A percentile compares a stretch with the other conserved stretches of the same genome.
phyloP scores from a whole-genome alignment of 2,113 vertebrate species.

The Neopipo cinnamomea region DNA sequence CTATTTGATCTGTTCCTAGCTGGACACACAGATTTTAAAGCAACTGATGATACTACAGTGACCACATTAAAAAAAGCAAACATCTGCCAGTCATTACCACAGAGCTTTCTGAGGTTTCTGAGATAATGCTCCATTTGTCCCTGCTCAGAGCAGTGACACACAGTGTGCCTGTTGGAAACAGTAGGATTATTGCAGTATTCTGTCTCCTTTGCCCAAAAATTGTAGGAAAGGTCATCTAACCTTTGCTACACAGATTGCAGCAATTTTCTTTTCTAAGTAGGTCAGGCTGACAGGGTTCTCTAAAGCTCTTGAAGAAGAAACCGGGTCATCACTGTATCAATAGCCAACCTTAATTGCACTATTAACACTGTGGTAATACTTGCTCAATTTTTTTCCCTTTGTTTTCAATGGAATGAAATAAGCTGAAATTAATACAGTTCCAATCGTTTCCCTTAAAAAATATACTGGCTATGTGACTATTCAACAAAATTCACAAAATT shows the following conservation, averaged over 20 bases:
- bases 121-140: not conserved
- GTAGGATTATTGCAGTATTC: not conserved
- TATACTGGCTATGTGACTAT: not conserved
- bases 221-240: not conserved
- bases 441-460: not conserved
- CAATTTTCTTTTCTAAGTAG: not conserved
- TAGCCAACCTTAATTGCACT: not conserved
- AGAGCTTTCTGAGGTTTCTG: not conserved
- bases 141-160: not conserved
- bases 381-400: not conserved
- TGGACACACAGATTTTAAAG: not conserved
- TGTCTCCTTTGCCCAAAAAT: not conserved
- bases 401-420: not conserved
- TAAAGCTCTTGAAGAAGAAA: not conserved
- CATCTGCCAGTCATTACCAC: not conserved
- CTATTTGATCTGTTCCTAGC: not conserved
- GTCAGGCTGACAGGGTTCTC: not conserved
- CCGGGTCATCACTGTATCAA: not conserved
- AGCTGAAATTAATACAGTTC: not conserved
- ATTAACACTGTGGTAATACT: not conserved
- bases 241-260: not conserved
- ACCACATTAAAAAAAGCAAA: not conserved
- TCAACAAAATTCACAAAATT: not conserved
- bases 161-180: not conserved
- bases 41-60: not conserved